Base-by-base conservation (phyloP, 2,888 invertebrate genomes). In the Byasa hedistus region DNA sequence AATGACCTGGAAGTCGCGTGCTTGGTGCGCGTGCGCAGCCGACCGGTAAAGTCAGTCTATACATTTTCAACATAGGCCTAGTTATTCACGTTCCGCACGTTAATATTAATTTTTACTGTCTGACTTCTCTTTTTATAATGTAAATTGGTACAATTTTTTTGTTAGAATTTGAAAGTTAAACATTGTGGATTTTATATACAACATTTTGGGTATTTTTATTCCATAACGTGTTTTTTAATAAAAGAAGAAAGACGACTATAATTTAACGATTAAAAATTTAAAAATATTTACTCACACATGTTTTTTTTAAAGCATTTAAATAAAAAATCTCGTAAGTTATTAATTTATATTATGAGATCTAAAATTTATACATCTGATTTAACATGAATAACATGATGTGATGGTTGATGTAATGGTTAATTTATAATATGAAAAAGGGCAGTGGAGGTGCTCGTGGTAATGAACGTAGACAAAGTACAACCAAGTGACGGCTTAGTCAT, bases 1-100 rank as follows among this genome's bases (percentile, higher is more conserved):
- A 84, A 74, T 85, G 82, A 84, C 82, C 82, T 73, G 70, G 74
- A 63, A 67, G 73, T 71, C 73, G 75, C 74, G 78, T 78, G 78
- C 72, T 62, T 66, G 72, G 72, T 66, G 72, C 73, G 69, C 69
- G 71, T 74, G 71, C 71, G 66, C 65, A 58, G 63, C 63, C 68
- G 22, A 58, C 72, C 75, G 72, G 70, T 71, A 72, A 72, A 71
- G 74, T 48, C 19, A n/a, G n/a, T 48, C 44, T 75, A 71, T 76
- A 73, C 74, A 71, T 80, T 84, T 83, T 82, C 81, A 73, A 78
- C 79, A 82, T 71, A 73, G 69, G 69, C 77, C 71, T 71, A 70
- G 70, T 70, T 77, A 67, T 68, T 58, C 56, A 61, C 68, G 71
- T 69, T 69, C 67, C 68, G 64, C 69, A 66, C 57, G 57, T 70